These are phyloP conservation scores for Actinostola sp. DNA, from an alignment of 92 coral and sea anemone species.

Conservation along the genomic window DNA sequence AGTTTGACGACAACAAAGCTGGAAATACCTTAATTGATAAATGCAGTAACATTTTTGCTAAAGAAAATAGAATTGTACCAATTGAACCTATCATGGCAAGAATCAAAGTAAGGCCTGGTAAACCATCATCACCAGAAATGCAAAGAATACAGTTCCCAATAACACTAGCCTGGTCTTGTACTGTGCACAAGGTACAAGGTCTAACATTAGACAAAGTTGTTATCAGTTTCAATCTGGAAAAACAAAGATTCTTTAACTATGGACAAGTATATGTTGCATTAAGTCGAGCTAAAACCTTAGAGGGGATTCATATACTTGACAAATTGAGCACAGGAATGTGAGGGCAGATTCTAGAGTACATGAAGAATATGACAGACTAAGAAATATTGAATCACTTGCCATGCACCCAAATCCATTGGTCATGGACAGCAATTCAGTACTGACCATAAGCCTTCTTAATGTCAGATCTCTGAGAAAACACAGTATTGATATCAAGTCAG, in stretches of 20 bases:
- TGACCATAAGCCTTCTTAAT: conserved; percentile 36
- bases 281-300: conserved; percentile 53
- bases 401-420: not conserved
- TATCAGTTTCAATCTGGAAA: conserved; percentile 45
- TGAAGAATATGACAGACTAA: no score
- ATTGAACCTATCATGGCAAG: conserved; percentile 57
- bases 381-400: conserved; percentile 29
- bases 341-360: no score
- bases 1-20: conserved; percentile 70
- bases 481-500: conserved; percentile 52
- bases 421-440: not conserved
- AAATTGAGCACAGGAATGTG: conserved; percentile 45
- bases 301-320: conserved; percentile 51
- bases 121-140: conserved; percentile 71
- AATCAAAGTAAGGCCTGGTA: conserved; percentile 65
- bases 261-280: conserved; percentile 78
- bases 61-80: conserved; percentile 64
- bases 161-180: conserved; percentile 49
- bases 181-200: conserved; percentile 73
- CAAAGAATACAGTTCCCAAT: no score
- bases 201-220: conserved; percentile 52
- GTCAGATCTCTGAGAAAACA: conserved; percentile 59
- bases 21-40: conserved; percentile 41
- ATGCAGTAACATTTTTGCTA: conserved; percentile 30
- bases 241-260: conserved; percentile 56